Evolutionary conservation across 2,113 vertebrate genomes (phyloP).

Genomic region (Cinclus mexicanus): DNA sequence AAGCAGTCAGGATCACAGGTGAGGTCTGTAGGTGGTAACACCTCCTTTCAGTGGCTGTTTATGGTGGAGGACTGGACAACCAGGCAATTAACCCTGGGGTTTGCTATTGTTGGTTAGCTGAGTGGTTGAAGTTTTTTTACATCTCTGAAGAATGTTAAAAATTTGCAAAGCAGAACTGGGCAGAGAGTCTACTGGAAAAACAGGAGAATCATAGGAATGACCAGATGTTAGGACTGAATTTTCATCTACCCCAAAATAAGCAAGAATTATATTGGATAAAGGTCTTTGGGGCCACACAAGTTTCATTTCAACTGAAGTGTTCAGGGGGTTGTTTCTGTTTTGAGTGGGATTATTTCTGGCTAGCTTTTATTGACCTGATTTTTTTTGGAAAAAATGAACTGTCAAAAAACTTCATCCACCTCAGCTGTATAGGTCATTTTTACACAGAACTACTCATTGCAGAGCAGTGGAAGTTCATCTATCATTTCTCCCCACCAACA

Average conservation of each 20-base stretch:
- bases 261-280: not conserved
- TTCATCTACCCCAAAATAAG: not conserved
- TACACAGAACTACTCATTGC: not conserved
- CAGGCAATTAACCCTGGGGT: not conserved
- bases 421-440: not conserved
- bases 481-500: not conserved
- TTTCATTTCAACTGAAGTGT: not conserved
- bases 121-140: not conserved
- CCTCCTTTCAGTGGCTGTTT: not conserved
- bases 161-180: not conserved
- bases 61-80: not conserved
- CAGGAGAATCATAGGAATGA: not conserved
- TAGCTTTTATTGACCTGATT: not conserved
- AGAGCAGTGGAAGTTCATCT: not conserved
- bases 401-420: not conserved
- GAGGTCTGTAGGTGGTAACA: not conserved
- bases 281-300: not conserved
- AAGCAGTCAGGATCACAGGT: not conserved
- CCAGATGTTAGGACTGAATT: not conserved
- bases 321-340: not conserved
- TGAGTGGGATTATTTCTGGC: not conserved
- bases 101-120: not conserved
- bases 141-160: not conserved
- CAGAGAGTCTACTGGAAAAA: not conserved
- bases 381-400: not conserved